Percentiles rank a stretch among this genome's conserved stretches.
Conservation (phyloP, 2,113 vertebrate genomes). For the Semnornis frantzii region DNA sequence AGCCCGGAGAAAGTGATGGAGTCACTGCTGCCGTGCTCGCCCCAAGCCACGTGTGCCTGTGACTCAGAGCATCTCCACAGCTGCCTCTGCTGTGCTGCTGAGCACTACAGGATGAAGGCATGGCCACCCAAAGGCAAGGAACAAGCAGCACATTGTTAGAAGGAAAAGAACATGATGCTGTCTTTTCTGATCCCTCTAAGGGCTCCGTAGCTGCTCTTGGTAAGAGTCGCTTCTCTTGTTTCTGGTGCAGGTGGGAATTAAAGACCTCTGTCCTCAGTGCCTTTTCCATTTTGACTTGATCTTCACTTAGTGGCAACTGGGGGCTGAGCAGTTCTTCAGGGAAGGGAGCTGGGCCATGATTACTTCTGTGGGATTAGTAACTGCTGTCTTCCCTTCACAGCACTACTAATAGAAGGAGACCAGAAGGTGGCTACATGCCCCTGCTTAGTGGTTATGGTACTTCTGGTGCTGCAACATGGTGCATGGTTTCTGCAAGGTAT, state of each 20-base stretch:
- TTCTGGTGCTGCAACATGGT: neutral
- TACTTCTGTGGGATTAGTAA: neutral
- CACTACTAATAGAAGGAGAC: neutral
- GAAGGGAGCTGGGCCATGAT: neutral
- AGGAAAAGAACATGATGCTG: neutral
- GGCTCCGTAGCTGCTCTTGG: neutral
- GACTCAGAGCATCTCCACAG: constrained; percentile 51
- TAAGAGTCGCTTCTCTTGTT: neutral
- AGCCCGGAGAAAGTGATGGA: neutral
- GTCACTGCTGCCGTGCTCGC: constrained; percentile 26
- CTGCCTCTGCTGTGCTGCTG: constrained; percentile 33
- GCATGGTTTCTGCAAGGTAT: neutral
- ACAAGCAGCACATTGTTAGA: constrained; percentile 37
- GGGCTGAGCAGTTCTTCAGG: neutral
- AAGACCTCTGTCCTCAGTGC: neutral
- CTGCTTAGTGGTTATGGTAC: neutral
- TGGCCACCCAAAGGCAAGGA: neutral
- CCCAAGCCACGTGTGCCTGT: constrained; percentile 33
- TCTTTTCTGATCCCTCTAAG: neutral
- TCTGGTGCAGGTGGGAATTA: neutral
- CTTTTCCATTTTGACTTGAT: neutral
- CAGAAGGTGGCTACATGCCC: neutral
- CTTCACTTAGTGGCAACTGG: neutral
- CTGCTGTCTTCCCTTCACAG: neutral
- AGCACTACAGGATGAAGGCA: neutral